phyloP scores from a whole-genome alignment of 2,797 vertebrate species.

The Gymnocypris eckloni region DNA sequence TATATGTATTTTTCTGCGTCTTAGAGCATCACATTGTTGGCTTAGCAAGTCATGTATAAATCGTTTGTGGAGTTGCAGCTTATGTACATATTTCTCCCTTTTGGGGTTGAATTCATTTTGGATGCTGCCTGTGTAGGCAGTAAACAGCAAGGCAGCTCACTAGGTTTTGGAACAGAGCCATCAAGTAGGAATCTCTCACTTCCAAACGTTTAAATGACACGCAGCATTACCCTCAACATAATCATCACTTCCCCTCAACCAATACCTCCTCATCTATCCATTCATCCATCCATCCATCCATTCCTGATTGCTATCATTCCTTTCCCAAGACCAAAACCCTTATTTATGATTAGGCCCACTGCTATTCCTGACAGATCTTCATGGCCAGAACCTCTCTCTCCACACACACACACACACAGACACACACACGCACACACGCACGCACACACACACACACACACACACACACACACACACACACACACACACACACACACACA shows the following conservation, averaged over 20 bases:
- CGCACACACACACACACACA: constrained; percentile 19
- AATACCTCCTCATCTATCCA: constrained; percentile 8
- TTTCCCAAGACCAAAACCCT: constrained; percentile 18
- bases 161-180: not conserved
- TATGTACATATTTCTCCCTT: not conserved
- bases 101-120: not conserved
- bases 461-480: constrained; percentile 5
- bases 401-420: constrained; percentile 30
- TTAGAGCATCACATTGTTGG: not conserved
- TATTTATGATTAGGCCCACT: constrained; percentile 40
- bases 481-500: constrained; percentile 1
- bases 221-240: constrained; percentile 11
- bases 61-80: no score
- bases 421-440: constrained; percentile 12
- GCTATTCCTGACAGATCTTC: constrained; percentile 35
- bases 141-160: not conserved
- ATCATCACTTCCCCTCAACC: constrained; percentile 21
- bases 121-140: not conserved
- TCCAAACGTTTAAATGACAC: not conserved
- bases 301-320: constrained; percentile 15
- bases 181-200: constrained; percentile 4
- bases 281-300: constrained; percentile 27
- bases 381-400: constrained; percentile 10
- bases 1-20: not conserved
- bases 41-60: not conserved